phyloP scores from a whole-genome alignment of 64 coral and sea anemone genomes.

The Porites australiensis region DNA sequence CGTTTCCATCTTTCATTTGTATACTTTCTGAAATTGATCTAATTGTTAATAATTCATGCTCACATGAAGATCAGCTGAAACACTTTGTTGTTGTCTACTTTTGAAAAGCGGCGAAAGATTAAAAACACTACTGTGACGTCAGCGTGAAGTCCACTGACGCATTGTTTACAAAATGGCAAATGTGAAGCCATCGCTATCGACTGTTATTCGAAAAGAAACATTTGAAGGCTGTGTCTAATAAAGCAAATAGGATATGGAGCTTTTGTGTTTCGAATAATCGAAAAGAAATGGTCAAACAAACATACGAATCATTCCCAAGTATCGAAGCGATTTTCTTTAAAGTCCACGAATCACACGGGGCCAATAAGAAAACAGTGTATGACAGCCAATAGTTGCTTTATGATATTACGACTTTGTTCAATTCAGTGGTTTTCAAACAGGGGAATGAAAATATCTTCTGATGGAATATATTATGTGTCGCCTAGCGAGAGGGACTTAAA shows the following conservation, averaged over 20 bases:
- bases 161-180: constrained; percentile 15
- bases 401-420: constrained; percentile 5
- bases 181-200: background rate
- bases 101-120: background rate
- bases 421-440: background rate
- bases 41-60: constrained; percentile 34
- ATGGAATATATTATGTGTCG: constrained; percentile 21
- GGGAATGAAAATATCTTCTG: constrained; percentile 2
- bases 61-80: background rate
- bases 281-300: background rate
- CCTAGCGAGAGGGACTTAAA: background rate
- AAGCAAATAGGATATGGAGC: background rate
- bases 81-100: background rate
- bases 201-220: background rate
- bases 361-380: constrained; percentile 6
- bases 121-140: background rate
- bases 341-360: background rate
- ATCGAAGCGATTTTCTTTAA: background rate
- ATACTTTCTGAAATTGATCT: constrained; percentile 12
- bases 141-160: background rate
- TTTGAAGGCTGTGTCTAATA: background rate
- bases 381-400: background rate
- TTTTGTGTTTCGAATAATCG: background rate
- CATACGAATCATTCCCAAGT: background rate
- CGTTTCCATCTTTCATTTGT: background rate